A percentile compares a stretch with the other conserved stretches of the same genome.
Evolutionary conservation across 1,140 invertebrate species (phyloP).

Genomic region (Oryzaephilus surinamensis): DNA sequence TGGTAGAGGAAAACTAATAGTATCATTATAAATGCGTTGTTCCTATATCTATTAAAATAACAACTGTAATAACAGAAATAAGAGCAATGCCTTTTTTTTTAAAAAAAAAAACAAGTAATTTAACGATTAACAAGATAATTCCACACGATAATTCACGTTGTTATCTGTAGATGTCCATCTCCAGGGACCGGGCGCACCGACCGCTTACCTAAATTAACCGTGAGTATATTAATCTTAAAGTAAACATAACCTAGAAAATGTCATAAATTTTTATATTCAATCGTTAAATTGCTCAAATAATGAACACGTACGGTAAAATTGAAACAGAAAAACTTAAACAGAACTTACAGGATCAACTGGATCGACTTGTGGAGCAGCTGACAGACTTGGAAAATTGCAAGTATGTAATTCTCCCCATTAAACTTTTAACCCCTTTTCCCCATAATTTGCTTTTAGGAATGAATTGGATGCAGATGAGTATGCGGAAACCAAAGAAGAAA

Average conservation of each 20-base stretch:
- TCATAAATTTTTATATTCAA: constrained; percentile 4
- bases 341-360: constrained; percentile 63
- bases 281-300: constrained; percentile 10
- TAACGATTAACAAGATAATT: too few relatives aligned
- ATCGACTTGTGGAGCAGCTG: constrained; percentile 60
- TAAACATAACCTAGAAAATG: constrained; percentile 9
- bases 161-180: too few relatives aligned
- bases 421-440: constrained; percentile 5
- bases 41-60: too few relatives aligned
- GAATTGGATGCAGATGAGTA: constrained; percentile 57
- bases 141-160: too few relatives aligned
- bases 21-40: constrained; percentile 3
- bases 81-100: too few relatives aligned
- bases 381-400: constrained; percentile 62
- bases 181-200: too few relatives aligned
- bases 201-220: too few relatives aligned
- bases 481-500: constrained; percentile 60
- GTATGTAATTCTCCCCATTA: constrained; percentile 36
- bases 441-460: constrained; percentile 38
- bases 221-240: too few relatives aligned
- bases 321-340: constrained; percentile 47
- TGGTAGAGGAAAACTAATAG: too few relatives aligned
- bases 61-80: too few relatives aligned
- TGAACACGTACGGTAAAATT: constrained; percentile 31
- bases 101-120: too few relatives aligned